phyloP scores from a whole-genome alignment of 2,888 invertebrate genomes.

The Nipponacmea schrenckii region DNA sequence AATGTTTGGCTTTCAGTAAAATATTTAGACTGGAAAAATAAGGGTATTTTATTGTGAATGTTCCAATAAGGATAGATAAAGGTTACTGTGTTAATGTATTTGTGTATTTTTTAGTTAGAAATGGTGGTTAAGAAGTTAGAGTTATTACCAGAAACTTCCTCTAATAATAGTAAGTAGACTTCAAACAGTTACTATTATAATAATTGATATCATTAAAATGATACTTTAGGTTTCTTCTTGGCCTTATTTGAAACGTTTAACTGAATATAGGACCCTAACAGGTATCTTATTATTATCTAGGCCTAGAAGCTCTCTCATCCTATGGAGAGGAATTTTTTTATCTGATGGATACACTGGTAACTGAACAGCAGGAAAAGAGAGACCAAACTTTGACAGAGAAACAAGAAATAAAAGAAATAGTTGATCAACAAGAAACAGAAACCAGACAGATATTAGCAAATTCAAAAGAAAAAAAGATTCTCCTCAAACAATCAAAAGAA shows the following conservation, averaged over 20 bases:
- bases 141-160: background rate
- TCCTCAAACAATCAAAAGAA: background rate
- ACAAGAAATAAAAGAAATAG: constrained; percentile 40
- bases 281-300: constrained; percentile 18
- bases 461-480: constrained; percentile 29
- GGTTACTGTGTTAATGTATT: background rate
- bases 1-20: too few species aligned
- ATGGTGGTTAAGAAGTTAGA: background rate
- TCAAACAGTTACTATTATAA: too few species aligned
- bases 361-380: constrained; percentile 42
- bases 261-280: too few species aligned
- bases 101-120: background rate
- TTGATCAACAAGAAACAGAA: constrained; percentile 42
- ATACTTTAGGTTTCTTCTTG: too few species aligned
- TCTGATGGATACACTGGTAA: constrained; percentile 42
- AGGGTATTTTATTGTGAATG: too few species aligned
- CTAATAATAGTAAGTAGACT: too few species aligned
- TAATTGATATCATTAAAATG: too few species aligned
- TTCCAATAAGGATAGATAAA: too few species aligned
- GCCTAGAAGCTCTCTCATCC: constrained; percentile 36
- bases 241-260: too few species aligned
- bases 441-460: constrained; percentile 42
- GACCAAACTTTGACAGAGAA: constrained; percentile 38
- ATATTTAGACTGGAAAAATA: too few species aligned
- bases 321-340: constrained; percentile 53